Evolutionary conservation across 2,797 vertebrate genomes (phyloP).

Genomic region (Corythornis leucogaster): DNA sequence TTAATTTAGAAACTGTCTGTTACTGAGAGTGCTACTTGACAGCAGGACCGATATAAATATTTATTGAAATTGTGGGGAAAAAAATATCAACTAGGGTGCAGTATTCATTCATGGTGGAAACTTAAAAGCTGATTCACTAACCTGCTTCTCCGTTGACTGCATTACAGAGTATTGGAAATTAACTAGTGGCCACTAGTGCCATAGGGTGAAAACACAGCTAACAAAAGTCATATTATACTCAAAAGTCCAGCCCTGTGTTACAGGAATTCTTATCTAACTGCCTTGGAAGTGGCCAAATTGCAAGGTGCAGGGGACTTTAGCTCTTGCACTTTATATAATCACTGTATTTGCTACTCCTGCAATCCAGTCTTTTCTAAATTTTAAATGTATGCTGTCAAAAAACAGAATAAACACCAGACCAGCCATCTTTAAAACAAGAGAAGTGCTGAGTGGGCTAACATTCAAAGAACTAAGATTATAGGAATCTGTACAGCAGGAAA

Average conservation of each 20-base stretch:
- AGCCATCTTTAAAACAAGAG: constrained; percentile 2
- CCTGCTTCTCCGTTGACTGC: background rate
- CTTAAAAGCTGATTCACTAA: constrained; percentile 4
- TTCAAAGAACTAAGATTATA: constrained; percentile 41
- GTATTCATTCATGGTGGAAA: background rate
- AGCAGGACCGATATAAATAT: constrained; percentile 28
- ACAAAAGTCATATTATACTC: background rate
- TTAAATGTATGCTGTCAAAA: background rate
- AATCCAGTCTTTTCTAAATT: background rate
- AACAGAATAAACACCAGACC: constrained; percentile 23
- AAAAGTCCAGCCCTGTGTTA: background rate
- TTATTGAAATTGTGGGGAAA: background rate
- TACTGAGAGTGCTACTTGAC: constrained; percentile 38
- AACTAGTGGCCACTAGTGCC: background rate
- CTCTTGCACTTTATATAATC: background rate
- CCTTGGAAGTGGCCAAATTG: constrained; percentile 38
- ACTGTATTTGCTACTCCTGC: background rate
- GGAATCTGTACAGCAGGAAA: background rate
- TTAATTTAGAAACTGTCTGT: constrained; percentile 47
- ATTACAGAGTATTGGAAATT: background rate
- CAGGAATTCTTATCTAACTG: background rate
- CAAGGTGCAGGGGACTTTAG: background rate
- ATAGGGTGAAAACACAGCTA: background rate
- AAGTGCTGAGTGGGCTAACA: constrained; percentile 16
- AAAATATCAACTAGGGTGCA: background rate